Evolutionary conservation across 2,888 invertebrate species (phyloP).

Genomic region (Hymenopus coronatus): DNA sequence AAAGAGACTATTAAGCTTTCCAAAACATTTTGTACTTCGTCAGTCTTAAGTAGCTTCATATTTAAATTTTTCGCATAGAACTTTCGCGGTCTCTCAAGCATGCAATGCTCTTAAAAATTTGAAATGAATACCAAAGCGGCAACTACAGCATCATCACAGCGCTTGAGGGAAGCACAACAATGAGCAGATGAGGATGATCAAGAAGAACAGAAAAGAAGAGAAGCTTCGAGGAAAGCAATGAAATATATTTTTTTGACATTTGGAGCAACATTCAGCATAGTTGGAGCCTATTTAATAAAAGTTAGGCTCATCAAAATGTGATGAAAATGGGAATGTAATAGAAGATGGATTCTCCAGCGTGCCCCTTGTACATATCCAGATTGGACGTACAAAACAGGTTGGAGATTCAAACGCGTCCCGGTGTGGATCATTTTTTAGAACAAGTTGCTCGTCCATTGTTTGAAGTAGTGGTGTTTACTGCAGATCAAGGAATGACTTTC

Average conservation of each 20-base stretch:
- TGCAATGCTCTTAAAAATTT: not conserved
- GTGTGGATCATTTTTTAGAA: constrained; percentile 90
- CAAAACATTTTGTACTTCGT: not conserved
- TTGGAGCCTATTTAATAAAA: constrained; percentile 42
- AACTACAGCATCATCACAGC: not conserved
- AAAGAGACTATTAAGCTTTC: not conserved
- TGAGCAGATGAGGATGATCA: constrained; percentile 46
- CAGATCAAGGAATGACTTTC: constrained; percentile 91
- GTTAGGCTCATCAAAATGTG: constrained; percentile 68
- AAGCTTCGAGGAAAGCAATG: constrained; percentile 70
- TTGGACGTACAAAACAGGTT: constrained; percentile 93
- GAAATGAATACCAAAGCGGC: not conserved
- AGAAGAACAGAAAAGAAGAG: constrained; percentile 58
- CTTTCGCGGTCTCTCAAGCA: not conserved
- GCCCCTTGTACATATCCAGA: constrained; percentile 64
- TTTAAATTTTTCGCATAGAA: not conserved
- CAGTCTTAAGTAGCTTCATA: not conserved
- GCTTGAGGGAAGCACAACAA: not conserved
- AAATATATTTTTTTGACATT: constrained; percentile 52
- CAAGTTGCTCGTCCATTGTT: constrained; percentile 84
- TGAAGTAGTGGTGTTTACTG: constrained; percentile 95
- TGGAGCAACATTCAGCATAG: constrained; percentile 41
- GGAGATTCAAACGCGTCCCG: constrained; percentile 99
- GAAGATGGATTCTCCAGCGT: constrained; percentile 71
- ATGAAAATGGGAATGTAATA: constrained; percentile 68